These are phyloP conservation scores for Tonatia bakeri DNA, from an alignment of 2,113 vertebrate genomes.

Conservation along the genomic window DNA sequence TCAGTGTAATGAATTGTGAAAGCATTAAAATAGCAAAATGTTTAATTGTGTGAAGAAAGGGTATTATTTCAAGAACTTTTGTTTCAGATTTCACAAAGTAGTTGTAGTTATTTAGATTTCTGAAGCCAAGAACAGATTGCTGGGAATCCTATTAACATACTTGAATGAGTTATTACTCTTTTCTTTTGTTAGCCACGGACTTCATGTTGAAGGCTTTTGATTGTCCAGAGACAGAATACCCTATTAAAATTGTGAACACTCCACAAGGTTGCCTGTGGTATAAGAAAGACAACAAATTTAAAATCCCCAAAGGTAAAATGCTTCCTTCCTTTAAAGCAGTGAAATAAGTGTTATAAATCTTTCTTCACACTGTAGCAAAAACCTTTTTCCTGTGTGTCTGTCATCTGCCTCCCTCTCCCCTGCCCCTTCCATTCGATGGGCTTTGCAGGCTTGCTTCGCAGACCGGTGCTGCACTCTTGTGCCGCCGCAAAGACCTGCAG, in stretches of 20 bases:
- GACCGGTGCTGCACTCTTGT: background rate
- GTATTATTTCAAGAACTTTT: slow-evolving; percentile 21
- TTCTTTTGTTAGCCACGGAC: slow-evolving; percentile 87
- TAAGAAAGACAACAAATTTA: slow-evolving; percentile 97
- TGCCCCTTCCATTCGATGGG: background rate
- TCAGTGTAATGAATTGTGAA: background rate
- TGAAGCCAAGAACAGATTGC: background rate
- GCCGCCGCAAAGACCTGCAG: background rate
- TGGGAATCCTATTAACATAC: background rate
- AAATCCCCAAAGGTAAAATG: slow-evolving; percentile 94
- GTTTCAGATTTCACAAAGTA: background rate
- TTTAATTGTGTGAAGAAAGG: slow-evolving; percentile 26
- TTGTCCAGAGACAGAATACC: slow-evolving; percentile 91
- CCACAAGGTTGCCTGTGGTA: slow-evolving; percentile 94
- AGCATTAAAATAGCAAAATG: slow-evolving; percentile 23
- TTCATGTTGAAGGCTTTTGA: slow-evolving; percentile 92
- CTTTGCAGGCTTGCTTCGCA: background rate
- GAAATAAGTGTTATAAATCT: background rate
- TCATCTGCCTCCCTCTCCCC: background rate
- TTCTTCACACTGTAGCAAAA: background rate
- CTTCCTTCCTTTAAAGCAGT: background rate
- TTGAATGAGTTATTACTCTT: background rate
- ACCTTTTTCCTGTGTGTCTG: background rate
- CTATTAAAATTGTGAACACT: slow-evolving; percentile 85
- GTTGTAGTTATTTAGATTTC: slow-evolving; percentile 2